Evolutionary conservation across 30 jellyfish, hydroid and myxozoan genomes (phyloP), one percentile per base, ranked within the genome.

Genomic region (Hydractinia echinata): DNA sequence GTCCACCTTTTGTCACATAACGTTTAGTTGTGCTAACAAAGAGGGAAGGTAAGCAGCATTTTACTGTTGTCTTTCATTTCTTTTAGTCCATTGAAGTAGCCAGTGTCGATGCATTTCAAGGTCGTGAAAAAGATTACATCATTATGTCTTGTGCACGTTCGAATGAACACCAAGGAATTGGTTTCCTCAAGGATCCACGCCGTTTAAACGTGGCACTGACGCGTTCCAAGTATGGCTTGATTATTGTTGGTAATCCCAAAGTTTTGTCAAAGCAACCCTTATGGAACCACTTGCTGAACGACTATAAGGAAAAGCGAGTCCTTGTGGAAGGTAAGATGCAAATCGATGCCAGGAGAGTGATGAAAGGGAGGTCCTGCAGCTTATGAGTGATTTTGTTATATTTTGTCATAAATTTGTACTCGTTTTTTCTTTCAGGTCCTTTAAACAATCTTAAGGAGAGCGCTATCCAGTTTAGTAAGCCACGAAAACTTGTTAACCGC

Each of bases 131-230:
- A 79, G 99, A 94, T 68, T 94, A 89, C 94, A 94, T 94, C 89
- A 94, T 94, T 66, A 94, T 94, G 99, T 88, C 99, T 16, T 94
- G 99, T 77, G 99, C 95, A 61, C 90, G 99, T 13, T 94, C 99
- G 7, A 94, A 94, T 83, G 99, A 94, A 49, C 97, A 94, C 51
- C 99, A 94, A 91, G 99, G 99, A 13, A 94, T 94, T 77, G 99
- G 99, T 8, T 94, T 94, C 80, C 84, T 94, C 88, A 94, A 94
- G 69, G 99, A 94, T 70, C 97, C 99, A 5, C 94, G 99, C 7
- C 89, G 99, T 8, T 88, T 94, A 64, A 94, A 94, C 81, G 99
- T 94, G 20, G 99, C 99, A 13, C 54, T 89, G 83, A 94, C 99
- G 6, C 95, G 99, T 51, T 82, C 99, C 64, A 94, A 94, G 58